A percentile compares a stretch with the other conserved stretches of the same genome.
phyloP scores from a whole-genome alignment of 92 coral and sea anemone species.

The Diadumene lineata region DNA sequence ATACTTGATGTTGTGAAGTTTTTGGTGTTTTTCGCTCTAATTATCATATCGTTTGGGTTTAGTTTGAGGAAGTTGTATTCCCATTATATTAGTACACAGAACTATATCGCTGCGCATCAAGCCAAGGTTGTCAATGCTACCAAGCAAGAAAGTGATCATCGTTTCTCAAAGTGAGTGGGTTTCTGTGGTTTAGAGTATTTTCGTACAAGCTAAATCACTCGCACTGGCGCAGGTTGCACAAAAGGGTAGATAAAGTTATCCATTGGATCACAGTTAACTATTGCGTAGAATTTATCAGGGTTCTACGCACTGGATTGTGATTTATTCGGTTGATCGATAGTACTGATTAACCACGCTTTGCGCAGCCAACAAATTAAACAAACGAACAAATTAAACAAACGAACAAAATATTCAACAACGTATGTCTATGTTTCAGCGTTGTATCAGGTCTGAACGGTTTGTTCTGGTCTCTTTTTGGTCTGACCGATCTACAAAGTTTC shows the following conservation, averaged over 20 bases:
- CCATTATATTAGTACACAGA: constrained; percentile 67
- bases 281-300: no score
- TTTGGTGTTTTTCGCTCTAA: constrained; percentile 53
- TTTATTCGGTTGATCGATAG: no score
- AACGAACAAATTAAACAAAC: no score
- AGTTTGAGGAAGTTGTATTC: constrained; percentile 78
- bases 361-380: no score
- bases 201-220: no score
- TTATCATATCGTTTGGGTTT: constrained; percentile 72
- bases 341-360: no score
- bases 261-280: no score
- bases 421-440: constrained; percentile 31
- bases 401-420: no score
- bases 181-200: no score
- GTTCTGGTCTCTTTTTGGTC: constrained; percentile 87
- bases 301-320: no score
- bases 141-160: neutral
- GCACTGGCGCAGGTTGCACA: no score
- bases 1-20: constrained; percentile 69
- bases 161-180: neutral
- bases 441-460: constrained; percentile 45
- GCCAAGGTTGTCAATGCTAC: neutral
- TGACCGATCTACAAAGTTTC: constrained; percentile 69
- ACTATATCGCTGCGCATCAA: constrained; percentile 25
- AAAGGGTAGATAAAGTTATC: no score